Percentiles rank a stretch among this genome's conserved stretches.
phyloP scores from a whole-genome alignment of 92 coral and sea anemone genomes.

The Umimayanthus chanpuru region DNA sequence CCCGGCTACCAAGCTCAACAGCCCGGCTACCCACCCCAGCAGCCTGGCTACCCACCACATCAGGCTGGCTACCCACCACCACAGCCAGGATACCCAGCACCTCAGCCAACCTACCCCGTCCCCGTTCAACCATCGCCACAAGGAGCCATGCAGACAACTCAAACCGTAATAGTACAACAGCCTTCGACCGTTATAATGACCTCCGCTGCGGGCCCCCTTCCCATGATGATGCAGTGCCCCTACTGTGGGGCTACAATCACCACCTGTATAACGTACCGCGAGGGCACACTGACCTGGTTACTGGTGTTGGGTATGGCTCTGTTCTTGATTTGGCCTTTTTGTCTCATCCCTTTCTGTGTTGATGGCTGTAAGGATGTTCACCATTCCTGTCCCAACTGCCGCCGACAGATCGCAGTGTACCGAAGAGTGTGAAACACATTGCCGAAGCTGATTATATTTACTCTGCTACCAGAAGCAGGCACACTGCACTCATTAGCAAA shows the following conservation, averaged over 20 bases:
- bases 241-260: conserved; percentile 54
- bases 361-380: conserved; percentile 64
- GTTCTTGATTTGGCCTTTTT: conserved; percentile 42
- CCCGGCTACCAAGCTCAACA: conserved; percentile 35
- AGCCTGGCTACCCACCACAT: conserved; percentile 26
- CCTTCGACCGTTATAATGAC: conserved; percentile 34
- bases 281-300: conserved; percentile 55
- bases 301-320: conserved; percentile 23
- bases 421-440: conserved; percentile 45
- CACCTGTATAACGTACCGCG: conserved; percentile 54
- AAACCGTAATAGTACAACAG: conserved; percentile 44
- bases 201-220: conserved; percentile 45
- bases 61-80: conserved; percentile 22
- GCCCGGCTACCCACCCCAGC: neutral
- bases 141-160: neutral
- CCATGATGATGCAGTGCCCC: conserved; percentile 60
- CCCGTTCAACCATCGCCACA: conserved; percentile 11
- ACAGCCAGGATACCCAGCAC: conserved; percentile 11
- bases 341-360: conserved; percentile 57
- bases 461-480: too few species aligned
- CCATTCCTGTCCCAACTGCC: conserved; percentile 56
- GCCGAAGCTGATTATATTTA: too few species aligned
- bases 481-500: too few species aligned
- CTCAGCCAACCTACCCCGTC: neutral
- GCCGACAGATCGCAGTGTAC: conserved; percentile 54